phyloP scores from a whole-genome alignment of 2,888 invertebrate species.

The Lasioglossum calceatum region DNA sequence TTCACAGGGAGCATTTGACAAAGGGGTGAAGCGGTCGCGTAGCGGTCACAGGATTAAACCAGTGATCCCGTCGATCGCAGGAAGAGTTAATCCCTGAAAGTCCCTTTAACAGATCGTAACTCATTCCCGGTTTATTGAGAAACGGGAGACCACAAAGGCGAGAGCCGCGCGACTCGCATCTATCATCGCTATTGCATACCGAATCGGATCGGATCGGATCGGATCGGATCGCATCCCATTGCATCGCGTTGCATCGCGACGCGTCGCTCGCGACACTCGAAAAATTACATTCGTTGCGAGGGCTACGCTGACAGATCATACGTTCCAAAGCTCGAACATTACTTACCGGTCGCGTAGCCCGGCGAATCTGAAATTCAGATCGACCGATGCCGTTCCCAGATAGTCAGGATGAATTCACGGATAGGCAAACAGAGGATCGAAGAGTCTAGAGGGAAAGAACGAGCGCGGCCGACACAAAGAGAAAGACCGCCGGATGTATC shows the following conservation, averaged over 20 bases:
- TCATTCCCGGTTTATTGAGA: conserved; percentile 52
- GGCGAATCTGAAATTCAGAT: conserved; percentile 68
- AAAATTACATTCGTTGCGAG: conserved; percentile 54
- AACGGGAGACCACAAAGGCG: conserved; percentile 25
- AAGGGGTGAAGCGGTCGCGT: conserved; percentile 3
- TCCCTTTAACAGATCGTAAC: conserved; percentile 45
- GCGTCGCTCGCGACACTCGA: conserved; percentile 8
- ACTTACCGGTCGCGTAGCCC: conserved; percentile 38
- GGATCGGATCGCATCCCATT: neutral
- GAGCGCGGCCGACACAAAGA: neutral
- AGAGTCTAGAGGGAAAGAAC: conserved; percentile 5
- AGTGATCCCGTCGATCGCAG: conserved; percentile 28
- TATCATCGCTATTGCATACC: conserved; percentile 43
- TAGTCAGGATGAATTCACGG: conserved; percentile 61
- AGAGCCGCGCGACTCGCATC: conserved; percentile 16
- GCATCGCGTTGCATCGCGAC: neutral
- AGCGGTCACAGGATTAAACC: conserved; percentile 15
- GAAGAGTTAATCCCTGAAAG: conserved; percentile 37
- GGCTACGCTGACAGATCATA: conserved; percentile 52
- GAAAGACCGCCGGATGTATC: conserved; percentile 33
- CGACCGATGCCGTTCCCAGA: conserved; percentile 57
- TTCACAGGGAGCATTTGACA: neutral
- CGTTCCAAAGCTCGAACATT: conserved; percentile 48
- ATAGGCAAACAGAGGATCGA: conserved; percentile 63
- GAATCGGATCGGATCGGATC: neutral